Evolutionary conservation across 2,797 vertebrate genomes (phyloP).

Genomic region (Chelon labrosus): DNA sequence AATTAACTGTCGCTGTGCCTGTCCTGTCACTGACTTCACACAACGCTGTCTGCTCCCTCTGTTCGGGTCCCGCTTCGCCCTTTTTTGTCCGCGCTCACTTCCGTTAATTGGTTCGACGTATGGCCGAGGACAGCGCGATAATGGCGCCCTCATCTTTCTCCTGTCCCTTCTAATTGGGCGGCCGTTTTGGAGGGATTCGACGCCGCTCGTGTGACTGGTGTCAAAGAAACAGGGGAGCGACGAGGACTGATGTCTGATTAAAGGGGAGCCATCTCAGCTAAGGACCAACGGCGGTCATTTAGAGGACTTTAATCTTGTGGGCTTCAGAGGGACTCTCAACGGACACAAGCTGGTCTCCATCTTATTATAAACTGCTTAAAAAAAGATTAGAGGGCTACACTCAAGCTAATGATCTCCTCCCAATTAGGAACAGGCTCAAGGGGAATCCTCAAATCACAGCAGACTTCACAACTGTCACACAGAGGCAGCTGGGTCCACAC

Average conservation of each 20-base stretch:
- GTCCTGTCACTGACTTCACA: conserved; percentile 57
- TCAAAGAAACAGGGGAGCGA: conserved; percentile 43
- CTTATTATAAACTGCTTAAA: conserved; percentile 77
- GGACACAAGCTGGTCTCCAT: conserved; percentile 59
- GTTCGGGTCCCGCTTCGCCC: conserved; percentile 8
- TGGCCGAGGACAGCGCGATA: conserved; percentile 49
- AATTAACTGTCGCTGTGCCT: conserved; percentile 74
- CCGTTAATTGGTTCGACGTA: conserved; percentile 70
- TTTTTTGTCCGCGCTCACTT: conserved; percentile 25
- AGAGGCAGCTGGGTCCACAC: conserved; percentile 19
- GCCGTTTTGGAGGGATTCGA: conserved; percentile 40
- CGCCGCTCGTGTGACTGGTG: conserved; percentile 26
- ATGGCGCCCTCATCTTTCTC: conserved; percentile 70
- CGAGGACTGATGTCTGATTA: conserved; percentile 65
- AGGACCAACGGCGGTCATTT: conserved; percentile 73
- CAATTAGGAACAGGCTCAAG: conserved; percentile 71
- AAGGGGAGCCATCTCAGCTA: conserved; percentile 52
- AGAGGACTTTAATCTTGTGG: conserved; percentile 74
- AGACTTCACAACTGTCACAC: conserved; percentile 32
- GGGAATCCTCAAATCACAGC: conserved; percentile 37
- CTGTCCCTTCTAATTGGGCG: conserved; percentile 71
- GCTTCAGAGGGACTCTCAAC: conserved; percentile 59
- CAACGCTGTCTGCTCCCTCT: conserved; percentile 33
- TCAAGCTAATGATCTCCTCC: conserved; percentile 71
- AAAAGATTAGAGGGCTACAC: conserved; percentile 70